phyloP scores from a whole-genome alignment of 2,797 vertebrate species.

The Pangasius djambal region DNA sequence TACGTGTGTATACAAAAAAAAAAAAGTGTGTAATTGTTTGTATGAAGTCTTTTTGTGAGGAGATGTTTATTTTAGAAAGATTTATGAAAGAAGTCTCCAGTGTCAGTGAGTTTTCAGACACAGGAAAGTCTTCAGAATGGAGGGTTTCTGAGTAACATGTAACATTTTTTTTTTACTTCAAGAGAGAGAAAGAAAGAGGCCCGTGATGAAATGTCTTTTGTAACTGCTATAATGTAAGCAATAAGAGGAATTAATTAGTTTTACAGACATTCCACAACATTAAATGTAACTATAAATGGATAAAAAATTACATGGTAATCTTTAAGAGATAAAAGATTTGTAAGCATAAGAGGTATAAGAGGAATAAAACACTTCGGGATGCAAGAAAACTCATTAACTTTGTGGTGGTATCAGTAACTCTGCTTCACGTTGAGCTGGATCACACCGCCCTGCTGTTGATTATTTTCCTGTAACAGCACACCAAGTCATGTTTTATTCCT shows the following conservation, averaged over 20 bases:
- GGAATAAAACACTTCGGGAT: neutral
- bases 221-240: neutral
- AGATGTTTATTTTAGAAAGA: neutral
- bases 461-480: neutral
- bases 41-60: neutral
- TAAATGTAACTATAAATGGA: neutral
- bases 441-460: neutral
- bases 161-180: neutral
- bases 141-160: neutral
- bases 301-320: neutral
- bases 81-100: neutral
- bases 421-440: neutral
- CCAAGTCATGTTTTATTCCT: neutral
- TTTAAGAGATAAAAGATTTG: neutral
- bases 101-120: neutral
- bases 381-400: neutral
- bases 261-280: neutral
- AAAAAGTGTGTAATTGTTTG: no score
- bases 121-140: neutral
- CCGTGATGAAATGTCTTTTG: neutral
- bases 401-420: no score
- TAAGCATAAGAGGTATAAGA: neutral
- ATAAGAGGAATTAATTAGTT: neutral
- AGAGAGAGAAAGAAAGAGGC: neutral
- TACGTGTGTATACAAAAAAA: no score